Percentiles rank a stretch among this genome's conserved stretches.
Conservation (phyloP, 1,140 invertebrate species). For the Acromyrmex heyeri region DNA sequence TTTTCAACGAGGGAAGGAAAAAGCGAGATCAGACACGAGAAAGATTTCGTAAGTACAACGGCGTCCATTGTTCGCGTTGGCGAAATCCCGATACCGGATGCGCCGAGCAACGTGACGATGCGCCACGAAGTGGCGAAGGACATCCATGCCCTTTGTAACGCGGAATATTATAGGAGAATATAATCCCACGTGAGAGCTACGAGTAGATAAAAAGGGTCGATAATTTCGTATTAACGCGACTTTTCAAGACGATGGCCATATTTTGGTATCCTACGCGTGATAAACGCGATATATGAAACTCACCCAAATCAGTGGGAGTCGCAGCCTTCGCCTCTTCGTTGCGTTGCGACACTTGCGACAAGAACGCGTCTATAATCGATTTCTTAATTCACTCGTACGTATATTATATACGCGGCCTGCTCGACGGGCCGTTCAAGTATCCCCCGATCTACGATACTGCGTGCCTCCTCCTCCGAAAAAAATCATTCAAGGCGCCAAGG, state of each 20-base stretch:
- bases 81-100: too few species aligned
- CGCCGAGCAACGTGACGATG: too few species aligned
- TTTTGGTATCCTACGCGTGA: not conserved
- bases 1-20: not conserved
- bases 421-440: not conserved
- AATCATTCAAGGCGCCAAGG: not conserved
- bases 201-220: not conserved
- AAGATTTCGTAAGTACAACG: not conserved
- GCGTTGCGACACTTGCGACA: too few species aligned
- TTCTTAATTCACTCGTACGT: too few species aligned
- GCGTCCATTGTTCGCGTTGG: not conserved
- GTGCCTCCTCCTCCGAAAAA: not conserved
- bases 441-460: not conserved
- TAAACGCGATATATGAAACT: not conserved
- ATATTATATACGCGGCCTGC: not conserved
- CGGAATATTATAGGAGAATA: not conserved
- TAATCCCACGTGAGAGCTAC: not conserved
- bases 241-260: not conserved
- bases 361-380: not conserved
- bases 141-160: not conserved
- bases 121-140: too few species aligned
- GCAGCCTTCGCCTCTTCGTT: not conserved
- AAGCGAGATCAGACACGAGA: not conserved
- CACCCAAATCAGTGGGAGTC: not conserved
- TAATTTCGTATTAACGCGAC: not conserved